A percentile compares a stretch with the other conserved stretches of the same genome.
Evolutionary conservation across 2,113 vertebrate species (phyloP).

Genomic region (Nothocercus julius): DNA sequence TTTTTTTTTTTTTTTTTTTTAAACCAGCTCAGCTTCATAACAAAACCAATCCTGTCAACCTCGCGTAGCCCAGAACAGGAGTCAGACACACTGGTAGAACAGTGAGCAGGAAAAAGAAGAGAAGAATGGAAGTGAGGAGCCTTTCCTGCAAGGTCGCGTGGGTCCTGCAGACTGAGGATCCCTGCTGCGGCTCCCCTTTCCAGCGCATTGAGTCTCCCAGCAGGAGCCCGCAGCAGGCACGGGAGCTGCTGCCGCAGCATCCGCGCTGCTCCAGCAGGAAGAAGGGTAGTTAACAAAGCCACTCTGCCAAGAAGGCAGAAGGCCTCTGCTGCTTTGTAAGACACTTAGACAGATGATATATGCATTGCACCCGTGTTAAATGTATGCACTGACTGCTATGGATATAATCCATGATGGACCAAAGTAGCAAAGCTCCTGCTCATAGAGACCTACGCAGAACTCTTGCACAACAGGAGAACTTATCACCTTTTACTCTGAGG

Average conservation of each 20-base stretch:
- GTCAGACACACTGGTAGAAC: neutral
- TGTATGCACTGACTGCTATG: neutral
- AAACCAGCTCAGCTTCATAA: neutral
- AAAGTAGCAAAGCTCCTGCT: constrained; percentile 51
- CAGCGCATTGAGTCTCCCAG: constrained; percentile 31
- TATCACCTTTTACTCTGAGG: constrained; percentile 45
- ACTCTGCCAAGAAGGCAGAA: constrained; percentile 44
- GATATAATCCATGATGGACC: constrained; percentile 4
- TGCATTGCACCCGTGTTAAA: constrained; percentile 20
- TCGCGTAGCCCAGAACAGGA: neutral
- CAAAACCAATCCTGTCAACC: neutral
- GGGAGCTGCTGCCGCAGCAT: constrained; percentile 37
- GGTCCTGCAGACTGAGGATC: neutral
- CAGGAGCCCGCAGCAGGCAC: constrained; percentile 45
- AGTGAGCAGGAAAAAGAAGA: neutral
- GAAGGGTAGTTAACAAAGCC: constrained; percentile 54
- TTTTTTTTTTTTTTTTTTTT: neutral
- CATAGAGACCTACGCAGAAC: constrained; percentile 17
- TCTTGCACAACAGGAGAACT: constrained; percentile 12
- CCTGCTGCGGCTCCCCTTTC: neutral
- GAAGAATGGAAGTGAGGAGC: neutral
- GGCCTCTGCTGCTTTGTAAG: constrained; percentile 54
- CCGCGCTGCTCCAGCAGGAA: constrained; percentile 40
- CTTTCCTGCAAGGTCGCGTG: neutral
- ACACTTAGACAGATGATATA: constrained; percentile 14